phyloP scores from a whole-genome alignment of 1,140 invertebrate genomes.

The Drosophila pseudoananassae region DNA sequence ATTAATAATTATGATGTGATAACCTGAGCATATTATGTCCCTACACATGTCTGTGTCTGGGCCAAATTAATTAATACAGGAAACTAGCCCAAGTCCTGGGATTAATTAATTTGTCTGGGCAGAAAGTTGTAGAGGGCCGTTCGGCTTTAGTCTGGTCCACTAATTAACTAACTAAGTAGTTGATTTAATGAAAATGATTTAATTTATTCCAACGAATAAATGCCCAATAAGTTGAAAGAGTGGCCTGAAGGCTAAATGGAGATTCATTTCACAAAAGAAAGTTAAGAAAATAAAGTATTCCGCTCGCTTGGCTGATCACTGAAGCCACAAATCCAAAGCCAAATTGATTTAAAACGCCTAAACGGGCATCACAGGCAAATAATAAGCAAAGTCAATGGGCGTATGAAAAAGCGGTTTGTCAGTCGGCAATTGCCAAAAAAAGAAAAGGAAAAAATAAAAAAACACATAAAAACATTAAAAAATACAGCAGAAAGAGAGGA shows the following conservation, averaged over 20 bases:
- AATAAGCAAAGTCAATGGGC: conserved; percentile 38
- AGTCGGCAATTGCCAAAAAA: conserved; percentile 14
- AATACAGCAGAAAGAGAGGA: neutral
- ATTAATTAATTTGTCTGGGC: conserved; percentile 1
- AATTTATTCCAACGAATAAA: too few species aligned
- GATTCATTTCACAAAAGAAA: too few species aligned
- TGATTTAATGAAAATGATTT: too few species aligned
- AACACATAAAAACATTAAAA: neutral
- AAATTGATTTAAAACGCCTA: conserved; percentile 42
- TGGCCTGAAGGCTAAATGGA: neutral
- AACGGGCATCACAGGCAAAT: conserved; percentile 29
- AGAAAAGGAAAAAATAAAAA: neutral
- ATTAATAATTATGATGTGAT: neutral
- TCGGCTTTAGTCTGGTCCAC: neutral
- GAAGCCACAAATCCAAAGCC: conserved; percentile 13
- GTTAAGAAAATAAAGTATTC: conserved; percentile 2
- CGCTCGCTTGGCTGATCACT: conserved; percentile 15
- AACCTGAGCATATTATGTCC: neutral
- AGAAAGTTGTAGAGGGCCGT: neutral
- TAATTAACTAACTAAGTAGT: neutral
- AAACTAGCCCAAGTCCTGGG: neutral
- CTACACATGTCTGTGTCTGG: neutral
- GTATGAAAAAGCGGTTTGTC: conserved; percentile 46
- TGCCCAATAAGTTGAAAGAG: too few species aligned
- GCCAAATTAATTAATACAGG: neutral